Base-by-base conservation (phyloP, 2,888 invertebrate species). In the Andrena haemorrhoa region DNA sequence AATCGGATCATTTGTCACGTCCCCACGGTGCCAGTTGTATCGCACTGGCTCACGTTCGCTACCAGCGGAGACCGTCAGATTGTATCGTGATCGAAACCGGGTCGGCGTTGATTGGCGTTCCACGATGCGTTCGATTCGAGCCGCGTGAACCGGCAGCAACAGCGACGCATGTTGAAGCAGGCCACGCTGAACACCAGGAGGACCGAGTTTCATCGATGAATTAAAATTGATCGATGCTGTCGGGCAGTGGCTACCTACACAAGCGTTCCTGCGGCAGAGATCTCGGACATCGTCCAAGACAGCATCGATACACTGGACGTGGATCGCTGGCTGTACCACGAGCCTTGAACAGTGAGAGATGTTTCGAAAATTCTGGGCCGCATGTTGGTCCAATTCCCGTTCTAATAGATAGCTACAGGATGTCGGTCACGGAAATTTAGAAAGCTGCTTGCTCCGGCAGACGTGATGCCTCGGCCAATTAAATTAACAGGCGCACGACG, bases 1-100 rank as follows among this genome's bases (percentile, higher is more conserved):
- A 85, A 87, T 77, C 88, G 86, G 84, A 90, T 90, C 90, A 90
- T 90, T 90, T 90, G 89, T 90, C 90, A 90, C 86, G 77, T 82
- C 64, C 68, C 58, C 58, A 51, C 82, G 69, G 74, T 79, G 70
- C 69, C 71, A 69, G 68, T 71, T 64, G 83, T 77, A 87, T 73
- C 83, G 70, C 16, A 4, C 12, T 29, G 64, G 33, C 56, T 70
- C 75, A 79, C 75, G 77, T 82, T 83, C 82, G 79, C 56, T 84
- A 84, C 81, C 78, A 81, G 78, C 73, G 81, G 56, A 56, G 83
- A 76, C 83, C 77, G 86, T 90, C 89, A 86, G 89, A 89, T 89
- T 64, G 83, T 89, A 86, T 86, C 86, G 84, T 79, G 72, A 76
- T 75, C 76, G 80, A 86, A 89, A 89, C 82, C 72, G 72, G 82